These are phyloP conservation scores for Pimephales promelas DNA, from an alignment of 2,113 vertebrate genomes.

Conservation along the genomic window DNA sequence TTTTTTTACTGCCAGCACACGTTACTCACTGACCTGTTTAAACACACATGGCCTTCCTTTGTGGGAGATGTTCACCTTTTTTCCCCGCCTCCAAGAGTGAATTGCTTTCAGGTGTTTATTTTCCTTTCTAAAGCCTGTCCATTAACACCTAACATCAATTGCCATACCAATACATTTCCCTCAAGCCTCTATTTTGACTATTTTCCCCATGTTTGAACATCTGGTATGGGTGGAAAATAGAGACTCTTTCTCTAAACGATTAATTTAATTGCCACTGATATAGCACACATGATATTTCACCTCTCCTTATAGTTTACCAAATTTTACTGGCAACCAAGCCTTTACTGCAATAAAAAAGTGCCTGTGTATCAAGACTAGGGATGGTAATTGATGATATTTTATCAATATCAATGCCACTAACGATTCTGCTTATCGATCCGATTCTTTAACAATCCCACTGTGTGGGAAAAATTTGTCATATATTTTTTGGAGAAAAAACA, in stretches of 20 bases:
- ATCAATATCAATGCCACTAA: no score
- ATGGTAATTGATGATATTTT: no score
- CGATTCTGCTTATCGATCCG: no score
- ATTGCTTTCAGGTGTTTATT: constrained; percentile 42
- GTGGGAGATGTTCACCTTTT: constrained; percentile 26
- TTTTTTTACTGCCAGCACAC: background rate
- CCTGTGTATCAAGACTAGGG: background rate
- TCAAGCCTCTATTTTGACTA: background rate
- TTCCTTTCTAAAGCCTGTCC: constrained; percentile 32
- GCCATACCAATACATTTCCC: constrained; percentile 20
- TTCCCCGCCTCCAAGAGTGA: constrained; percentile 4
- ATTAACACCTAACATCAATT: constrained; percentile 33
- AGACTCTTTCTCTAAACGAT: background rate
- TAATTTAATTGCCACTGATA: constrained; percentile 1
- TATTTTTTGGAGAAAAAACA: no score
- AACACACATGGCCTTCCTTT: constrained; percentile 37
- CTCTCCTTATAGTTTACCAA: background rate
- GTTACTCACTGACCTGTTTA: constrained; percentile 35
- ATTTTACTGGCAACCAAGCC: background rate
- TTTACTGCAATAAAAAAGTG: background rate
- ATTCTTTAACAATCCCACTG: no score
- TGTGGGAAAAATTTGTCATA: no score
- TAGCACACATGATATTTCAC: background rate
- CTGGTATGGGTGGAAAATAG: constrained; percentile 5
- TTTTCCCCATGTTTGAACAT: background rate